Base-by-base conservation (phyloP, 2,888 invertebrate genomes). In the Baronia brevicornis region DNA sequence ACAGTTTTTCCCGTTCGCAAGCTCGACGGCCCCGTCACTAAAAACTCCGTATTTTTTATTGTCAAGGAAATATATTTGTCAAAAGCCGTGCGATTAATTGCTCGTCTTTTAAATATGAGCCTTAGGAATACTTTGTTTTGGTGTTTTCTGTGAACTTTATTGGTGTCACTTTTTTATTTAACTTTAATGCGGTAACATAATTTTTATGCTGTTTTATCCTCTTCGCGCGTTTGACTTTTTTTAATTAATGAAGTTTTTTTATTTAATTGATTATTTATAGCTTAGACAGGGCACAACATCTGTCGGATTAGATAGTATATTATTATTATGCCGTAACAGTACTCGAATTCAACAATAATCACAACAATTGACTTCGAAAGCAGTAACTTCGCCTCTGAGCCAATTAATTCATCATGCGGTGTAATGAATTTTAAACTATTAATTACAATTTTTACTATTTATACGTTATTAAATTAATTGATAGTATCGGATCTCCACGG, bases 1-100 rank as follows among this genome's bases (percentile, higher is more conserved):
- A 77, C 79, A 70, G 72, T 62, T 75, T 73, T 71, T 62, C 68
- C 64, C 73, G 66, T 65, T 69, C 64, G 55, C 69, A 61, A 54
- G 65, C 53, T 57, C 60, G 50, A 58, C 55, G 57, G 52, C 55
- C 60, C 44, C 48, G 62, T 62, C 66, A 63, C 66, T 74, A 78
- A 73, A 77, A 79, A 75, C 69, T 67, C 62, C 53, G 58, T 70
- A 70, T 75, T 80, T 75, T 78, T 79, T 77, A 77, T 79, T 77
- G 71, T 79, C 68, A 69, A 70, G 66, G 67, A 77, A 77, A 75
- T 73, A 68, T 79, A 75, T 80, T 75, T 78, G 72, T 72, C 74
- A 71, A 73, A 75, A 68, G 58, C 60, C 55, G 56, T 65, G 63
- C 68, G 61, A 75, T 72, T 78, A 77, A 71, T 77, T 71, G 67